A percentile compares a stretch with the other conserved stretches of the same genome.
phyloP scores from a whole-genome alignment of 2,888 invertebrate species.

The Andrena flavipes region DNA sequence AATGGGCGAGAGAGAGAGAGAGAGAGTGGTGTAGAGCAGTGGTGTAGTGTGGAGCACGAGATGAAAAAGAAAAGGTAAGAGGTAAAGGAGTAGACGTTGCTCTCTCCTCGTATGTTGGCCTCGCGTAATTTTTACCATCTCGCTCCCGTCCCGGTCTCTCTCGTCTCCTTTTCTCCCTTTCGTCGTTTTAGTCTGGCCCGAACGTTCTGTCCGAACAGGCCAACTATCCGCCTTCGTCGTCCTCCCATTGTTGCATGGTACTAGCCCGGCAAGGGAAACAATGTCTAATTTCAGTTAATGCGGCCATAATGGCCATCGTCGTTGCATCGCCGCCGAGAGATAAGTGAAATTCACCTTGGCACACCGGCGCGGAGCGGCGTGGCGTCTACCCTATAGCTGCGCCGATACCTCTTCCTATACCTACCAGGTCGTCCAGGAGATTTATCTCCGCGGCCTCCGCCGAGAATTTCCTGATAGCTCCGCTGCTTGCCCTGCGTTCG shows the following conservation, averaged over 20 bases:
- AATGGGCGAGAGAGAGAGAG: conserved; percentile 12
- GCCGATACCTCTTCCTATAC: conserved; percentile 3
- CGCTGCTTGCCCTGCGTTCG: conserved; percentile 24
- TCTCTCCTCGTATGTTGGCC: conserved; percentile 37
- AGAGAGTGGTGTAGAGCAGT: neutral
- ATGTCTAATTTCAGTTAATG: conserved; percentile 81
- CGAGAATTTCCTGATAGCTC: conserved; percentile 51
- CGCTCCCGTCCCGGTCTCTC: conserved; percentile 46
- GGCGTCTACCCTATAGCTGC: conserved; percentile 2
- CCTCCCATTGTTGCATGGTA: conserved; percentile 73
- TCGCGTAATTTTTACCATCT: conserved; percentile 65
- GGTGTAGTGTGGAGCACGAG: neutral
- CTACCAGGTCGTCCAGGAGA: conserved; percentile 15
- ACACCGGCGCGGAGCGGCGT: neutral
- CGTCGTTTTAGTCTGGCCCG: conserved; percentile 60
- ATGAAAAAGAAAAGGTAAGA: conserved; percentile 32
- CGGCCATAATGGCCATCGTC: conserved; percentile 75
- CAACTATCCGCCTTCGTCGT: conserved; percentile 45
- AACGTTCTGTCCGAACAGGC: conserved; percentile 43
- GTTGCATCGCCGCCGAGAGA: conserved; percentile 68
- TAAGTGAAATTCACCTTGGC: conserved; percentile 72
- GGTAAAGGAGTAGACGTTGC: conserved; percentile 31
- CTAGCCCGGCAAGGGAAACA: conserved; percentile 74
- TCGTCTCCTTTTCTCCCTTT: conserved; percentile 57
- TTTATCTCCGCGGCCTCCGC: conserved; percentile 24